A percentile compares a stretch with the other conserved stretches of the same genome.
phyloP scores from a whole-genome alignment of 2,888 invertebrate genomes.

The Bombylius major region DNA sequence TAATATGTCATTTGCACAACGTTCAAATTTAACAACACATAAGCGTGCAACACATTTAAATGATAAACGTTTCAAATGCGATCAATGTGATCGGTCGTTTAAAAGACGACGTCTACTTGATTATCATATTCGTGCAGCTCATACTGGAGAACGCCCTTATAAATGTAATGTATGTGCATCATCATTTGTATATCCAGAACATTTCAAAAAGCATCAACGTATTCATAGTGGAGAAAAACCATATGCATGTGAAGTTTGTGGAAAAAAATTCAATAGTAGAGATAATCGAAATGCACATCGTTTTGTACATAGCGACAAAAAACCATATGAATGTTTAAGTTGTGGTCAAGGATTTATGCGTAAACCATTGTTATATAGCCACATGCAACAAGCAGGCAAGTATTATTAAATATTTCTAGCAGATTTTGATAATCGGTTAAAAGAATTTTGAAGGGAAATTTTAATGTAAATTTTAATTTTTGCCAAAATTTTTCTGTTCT shows the following conservation, averaged over 20 bases:
- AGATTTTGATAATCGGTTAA: no score
- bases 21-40: slow-evolving; percentile 71
- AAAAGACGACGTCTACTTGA: slow-evolving; percentile 55
- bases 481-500: no score
- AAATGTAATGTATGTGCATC: slow-evolving; percentile 61
- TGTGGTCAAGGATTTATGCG: slow-evolving; percentile 77
- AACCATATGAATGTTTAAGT: slow-evolving; percentile 70
- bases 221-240: slow-evolving; percentile 70
- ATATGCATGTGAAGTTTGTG: slow-evolving; percentile 66
- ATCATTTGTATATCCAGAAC: slow-evolving; percentile 71
- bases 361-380: slow-evolving; percentile 61
- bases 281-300: slow-evolving; percentile 77
- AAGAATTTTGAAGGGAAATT: slow-evolving; percentile 26
- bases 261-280: slow-evolving; percentile 69
- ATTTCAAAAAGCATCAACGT: slow-evolving; percentile 63
- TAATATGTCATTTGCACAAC: slow-evolving; percentile 65
- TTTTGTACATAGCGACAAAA: slow-evolving; percentile 75
- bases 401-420: background rate
- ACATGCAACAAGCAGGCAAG: slow-evolving; percentile 47
- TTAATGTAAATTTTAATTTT: background rate
- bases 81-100: slow-evolving; percentile 59
- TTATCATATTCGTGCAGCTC: slow-evolving; percentile 68
- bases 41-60: slow-evolving; percentile 65
- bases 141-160: slow-evolving; percentile 67
- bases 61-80: slow-evolving; percentile 59